Evolutionary conservation across 1,140 invertebrate genomes (phyloP).

Genomic region (Spodoptera frugiperda): DNA sequence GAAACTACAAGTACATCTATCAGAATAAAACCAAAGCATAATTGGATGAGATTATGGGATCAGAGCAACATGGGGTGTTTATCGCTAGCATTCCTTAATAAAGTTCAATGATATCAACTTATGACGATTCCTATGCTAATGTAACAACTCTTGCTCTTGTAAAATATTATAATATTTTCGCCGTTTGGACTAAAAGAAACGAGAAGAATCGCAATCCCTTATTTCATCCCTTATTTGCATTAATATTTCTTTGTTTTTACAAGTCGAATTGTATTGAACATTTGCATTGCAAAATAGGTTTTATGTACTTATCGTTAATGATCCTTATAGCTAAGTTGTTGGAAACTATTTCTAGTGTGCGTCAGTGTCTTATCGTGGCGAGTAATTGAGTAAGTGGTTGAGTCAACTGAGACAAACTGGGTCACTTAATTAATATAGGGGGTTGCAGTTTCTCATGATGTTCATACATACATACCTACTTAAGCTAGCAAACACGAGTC

Average conservation of each 20-base stretch:
- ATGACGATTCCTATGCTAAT: conserved; percentile 75
- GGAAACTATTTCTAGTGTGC: conserved; percentile 7
- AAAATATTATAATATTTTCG: conserved; percentile 73
- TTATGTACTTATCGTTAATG: conserved; percentile 1
- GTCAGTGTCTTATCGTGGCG: neutral
- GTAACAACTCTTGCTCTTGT: conserved; percentile 73
- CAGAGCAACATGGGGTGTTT: conserved; percentile 63
- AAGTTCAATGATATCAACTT: conserved; percentile 61
- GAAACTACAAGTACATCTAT: conserved; percentile 32
- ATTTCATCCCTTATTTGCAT: conserved; percentile 57
- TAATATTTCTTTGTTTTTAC: conserved; percentile 47
- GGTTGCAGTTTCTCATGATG: neutral
- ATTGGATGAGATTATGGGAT: conserved; percentile 53
- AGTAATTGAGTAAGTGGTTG: conserved; percentile 22
- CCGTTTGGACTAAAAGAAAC: conserved; percentile 52
- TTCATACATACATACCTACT: too few species aligned
- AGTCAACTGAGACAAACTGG: conserved; percentile 8
- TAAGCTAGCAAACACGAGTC: too few species aligned
- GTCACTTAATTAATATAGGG: conserved; percentile 21
- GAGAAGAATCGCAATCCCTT: conserved; percentile 51
- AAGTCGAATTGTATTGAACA: conserved; percentile 9
- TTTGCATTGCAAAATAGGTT: conserved; percentile 19
- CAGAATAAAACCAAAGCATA: conserved; percentile 53
- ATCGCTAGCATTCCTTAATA: conserved; percentile 62
- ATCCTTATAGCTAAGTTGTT: neutral